Evolutionary conservation across 2,113 vertebrate genomes (phyloP), one percentile per base, ranked within the genome.

Genomic region (Corydoras maculifer): DNA sequence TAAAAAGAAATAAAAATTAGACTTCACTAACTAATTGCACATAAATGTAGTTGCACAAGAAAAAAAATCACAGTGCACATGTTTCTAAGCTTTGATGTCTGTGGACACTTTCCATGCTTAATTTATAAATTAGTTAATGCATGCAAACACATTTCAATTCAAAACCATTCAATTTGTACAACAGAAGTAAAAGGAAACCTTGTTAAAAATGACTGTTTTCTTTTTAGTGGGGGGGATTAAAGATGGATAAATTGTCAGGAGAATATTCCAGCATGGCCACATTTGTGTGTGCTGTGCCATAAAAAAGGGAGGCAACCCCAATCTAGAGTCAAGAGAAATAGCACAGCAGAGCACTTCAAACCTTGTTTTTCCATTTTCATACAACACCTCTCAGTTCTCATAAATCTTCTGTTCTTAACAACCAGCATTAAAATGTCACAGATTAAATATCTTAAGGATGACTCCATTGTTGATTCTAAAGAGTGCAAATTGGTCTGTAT

Each of bases 391-490:
- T 68, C 76, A 58, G 72, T 69, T 76, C 59, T 70, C 59, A 75
- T 87, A 86, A 85, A 86, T 88, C 83, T 84, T 61, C 60, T 62
- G 35, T 62, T 70, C 73, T 83, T 84, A 86, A 86, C 80, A 81
- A 81, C 74, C 77, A 8, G 79, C 80, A 83, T 78, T 84, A 84
- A 88, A 84, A 81, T 72, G 75, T 77, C 73, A 75, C 79, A 81
- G 80, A 85, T 83, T 81, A 86, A 85, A 85, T 81, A 81, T 73
- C 72, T 81, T 62, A 73, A 83, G 70, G 80, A 77, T 81, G 83
- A 83, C 76, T 84, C 65, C 74, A 81, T 78, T 69, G 82, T 79
- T 81, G 79, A 82, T 80, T 75, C 66, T 77, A 58, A 69, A 76
- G 81, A 74, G 74, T 72, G 72, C 70, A 77, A 59, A 83, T 81